A percentile compares a stretch with the other conserved stretches of the same genome.
These are phyloP conservation scores for Drosophila tristis DNA, from an alignment of 1,140 invertebrate species.

Conservation along the genomic window DNA sequence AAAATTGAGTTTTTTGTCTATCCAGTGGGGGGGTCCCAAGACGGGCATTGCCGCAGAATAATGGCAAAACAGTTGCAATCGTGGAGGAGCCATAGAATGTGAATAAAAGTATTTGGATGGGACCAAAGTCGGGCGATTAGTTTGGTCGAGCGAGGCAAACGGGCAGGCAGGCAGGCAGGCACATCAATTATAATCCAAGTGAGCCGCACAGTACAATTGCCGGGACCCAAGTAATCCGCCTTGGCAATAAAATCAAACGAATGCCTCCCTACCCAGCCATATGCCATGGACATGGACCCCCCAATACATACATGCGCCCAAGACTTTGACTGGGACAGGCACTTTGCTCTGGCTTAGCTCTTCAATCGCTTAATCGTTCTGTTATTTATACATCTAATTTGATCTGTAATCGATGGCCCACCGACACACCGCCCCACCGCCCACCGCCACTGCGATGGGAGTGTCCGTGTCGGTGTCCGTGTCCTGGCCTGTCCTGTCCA, in stretches of 20 bases:
- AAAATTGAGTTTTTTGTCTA: slow-evolving; percentile 59
- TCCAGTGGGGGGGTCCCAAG: slow-evolving; percentile 7
- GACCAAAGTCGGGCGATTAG: slow-evolving; percentile 53
- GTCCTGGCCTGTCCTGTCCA: neutral
- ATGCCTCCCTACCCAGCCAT: slow-evolving; percentile 37
- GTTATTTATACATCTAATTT: slow-evolving; percentile 83
- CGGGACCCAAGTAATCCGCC: slow-evolving; percentile 62
- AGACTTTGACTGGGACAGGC: slow-evolving; percentile 19
- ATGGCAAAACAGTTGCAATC: slow-evolving; percentile 41
- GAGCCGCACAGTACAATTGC: slow-evolving; percentile 67
- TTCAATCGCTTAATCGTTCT: slow-evolving; percentile 79
- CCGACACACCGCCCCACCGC: slow-evolving; percentile 54
- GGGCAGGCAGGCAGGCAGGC: slow-evolving; percentile 23
- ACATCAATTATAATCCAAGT: slow-evolving; percentile 82
- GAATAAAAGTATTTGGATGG: slow-evolving; percentile 32
- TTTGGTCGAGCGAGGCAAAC: slow-evolving; percentile 48
- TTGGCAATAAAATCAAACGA: slow-evolving; percentile 75
- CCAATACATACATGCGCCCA: neutral
- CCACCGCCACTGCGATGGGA: slow-evolving; percentile 29
- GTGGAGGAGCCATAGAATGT: neutral
- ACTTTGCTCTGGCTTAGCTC: slow-evolving; percentile 62
- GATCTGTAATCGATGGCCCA: slow-evolving; percentile 69
- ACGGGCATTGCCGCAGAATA: slow-evolving; percentile 44
- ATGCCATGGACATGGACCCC: neutral
- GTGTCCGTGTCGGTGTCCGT: slow-evolving; percentile 8